These are phyloP conservation scores for Chiridota heheva DNA, from an alignment of 35 echinoderm and acorn worm genomes.

Conservation along the genomic window DNA sequence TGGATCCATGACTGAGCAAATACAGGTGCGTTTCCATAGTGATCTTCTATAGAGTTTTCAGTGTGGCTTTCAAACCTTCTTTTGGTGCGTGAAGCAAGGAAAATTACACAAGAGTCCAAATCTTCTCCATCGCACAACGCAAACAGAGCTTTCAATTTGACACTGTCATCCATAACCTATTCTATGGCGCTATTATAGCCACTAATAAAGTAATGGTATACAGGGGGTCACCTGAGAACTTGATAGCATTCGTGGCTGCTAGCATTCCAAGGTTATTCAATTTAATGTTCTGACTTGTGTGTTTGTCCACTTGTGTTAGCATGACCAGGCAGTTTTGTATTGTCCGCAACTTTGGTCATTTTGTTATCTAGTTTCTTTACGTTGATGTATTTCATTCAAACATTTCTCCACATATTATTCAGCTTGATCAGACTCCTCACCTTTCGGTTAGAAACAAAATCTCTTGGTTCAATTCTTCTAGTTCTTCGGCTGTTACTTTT, in stretches of 20 bases:
- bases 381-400: no score
- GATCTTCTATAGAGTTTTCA: background rate
- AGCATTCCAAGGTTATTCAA: no score
- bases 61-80: background rate
- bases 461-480: background rate
- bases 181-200: slow-evolving; percentile 12
- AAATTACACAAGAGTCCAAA: background rate
- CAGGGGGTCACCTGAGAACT: slow-evolving; percentile 19
- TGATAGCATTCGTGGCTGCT: background rate
- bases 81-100: background rate
- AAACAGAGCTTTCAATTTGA: background rate
- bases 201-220: slow-evolving; percentile 22
- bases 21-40: slow-evolving; percentile 4
- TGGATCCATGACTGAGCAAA: slow-evolving; percentile 7
- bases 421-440: no score
- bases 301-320: no score
- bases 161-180: background rate
- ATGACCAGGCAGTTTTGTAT: no score
- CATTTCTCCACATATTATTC: no score
- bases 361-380: no score
- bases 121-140: background rate
- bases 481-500: background rate
- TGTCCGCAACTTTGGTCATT: no score
- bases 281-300: no score
- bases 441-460: no score